Conservation (phyloP, 2,888 invertebrate species). For the Petrophora chlorosata region DNA sequence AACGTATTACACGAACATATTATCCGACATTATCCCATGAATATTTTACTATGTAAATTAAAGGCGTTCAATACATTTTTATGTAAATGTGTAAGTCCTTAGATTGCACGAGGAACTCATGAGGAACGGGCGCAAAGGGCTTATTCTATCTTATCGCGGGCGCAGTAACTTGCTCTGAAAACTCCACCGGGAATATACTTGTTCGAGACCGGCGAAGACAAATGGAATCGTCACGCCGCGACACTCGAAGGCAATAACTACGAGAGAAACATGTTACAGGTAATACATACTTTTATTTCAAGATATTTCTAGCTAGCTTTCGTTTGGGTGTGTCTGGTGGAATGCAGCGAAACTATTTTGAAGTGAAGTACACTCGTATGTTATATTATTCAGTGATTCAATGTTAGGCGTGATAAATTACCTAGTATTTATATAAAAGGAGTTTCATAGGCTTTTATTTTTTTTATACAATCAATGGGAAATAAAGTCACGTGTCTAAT, state of each 20-base stretch:
- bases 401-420: too few relatives aligned
- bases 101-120: conserved; percentile 57
- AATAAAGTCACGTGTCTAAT: too few relatives aligned
- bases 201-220: conserved; percentile 62
- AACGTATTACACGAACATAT: conserved; percentile 2
- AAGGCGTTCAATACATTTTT: conserved; percentile 39
- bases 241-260: conserved; percentile 57
- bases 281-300: too few relatives aligned
- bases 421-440: too few relatives aligned
- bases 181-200: conserved; percentile 69
- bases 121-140: conserved; percentile 70
- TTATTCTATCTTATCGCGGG: conserved; percentile 70
- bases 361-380: too few relatives aligned
- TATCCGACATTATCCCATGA: conserved; percentile 11
- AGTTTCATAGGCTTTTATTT: too few relatives aligned
- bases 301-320: too few relatives aligned
- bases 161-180: conserved; percentile 71
- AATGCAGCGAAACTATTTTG: too few relatives aligned
- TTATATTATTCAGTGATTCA: too few relatives aligned
- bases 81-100: conserved; percentile 42
- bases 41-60: conserved; percentile 24
- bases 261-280: conserved; percentile 43
- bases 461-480: too few relatives aligned
- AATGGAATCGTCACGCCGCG: conserved; percentile 59
- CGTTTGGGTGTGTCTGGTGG: too few relatives aligned